phyloP scores from a whole-genome alignment of 2,113 vertebrate species.

The Agelaius tricolor region DNA sequence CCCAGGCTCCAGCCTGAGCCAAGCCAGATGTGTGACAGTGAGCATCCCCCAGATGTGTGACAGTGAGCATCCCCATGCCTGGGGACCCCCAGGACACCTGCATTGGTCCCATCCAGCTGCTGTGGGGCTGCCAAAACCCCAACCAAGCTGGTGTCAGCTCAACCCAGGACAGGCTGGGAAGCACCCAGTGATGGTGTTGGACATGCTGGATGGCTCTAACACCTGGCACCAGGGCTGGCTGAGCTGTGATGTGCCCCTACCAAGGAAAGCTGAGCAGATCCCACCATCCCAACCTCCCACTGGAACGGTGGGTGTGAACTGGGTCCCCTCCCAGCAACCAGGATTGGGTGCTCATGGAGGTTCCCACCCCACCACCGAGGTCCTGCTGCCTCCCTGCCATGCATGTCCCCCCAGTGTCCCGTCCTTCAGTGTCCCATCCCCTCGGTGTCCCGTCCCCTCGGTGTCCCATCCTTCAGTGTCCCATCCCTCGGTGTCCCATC shows the following conservation, averaged over 20 bases:
- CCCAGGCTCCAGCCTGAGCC: neutral
- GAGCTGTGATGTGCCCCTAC: rapidly evolving
- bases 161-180: rapidly evolving
- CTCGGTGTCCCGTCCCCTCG: too few relatives aligned
- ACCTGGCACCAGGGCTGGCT: neutral
- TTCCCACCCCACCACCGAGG: neutral
- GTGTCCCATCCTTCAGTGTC: too few relatives aligned
- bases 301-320: too few relatives aligned
- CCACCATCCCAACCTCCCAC: neutral
- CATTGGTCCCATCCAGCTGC: rapidly evolving
- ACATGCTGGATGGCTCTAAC: neutral
- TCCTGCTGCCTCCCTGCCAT: rapidly evolving
- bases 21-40: neutral
- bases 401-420: too few relatives aligned
- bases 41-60: neutral
- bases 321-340: neutral
- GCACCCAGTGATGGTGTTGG: neutral
- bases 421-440: too few relatives aligned
- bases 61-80: neutral
- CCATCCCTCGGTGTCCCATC: too few relatives aligned
- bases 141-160: neutral
- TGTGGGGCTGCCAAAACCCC: neutral
- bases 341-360: rapidly evolving
- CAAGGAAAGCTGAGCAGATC: neutral
- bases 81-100: rapidly evolving